Conservation (phyloP, 2,113 vertebrate species). For the Crocuta crocuta region DNA sequence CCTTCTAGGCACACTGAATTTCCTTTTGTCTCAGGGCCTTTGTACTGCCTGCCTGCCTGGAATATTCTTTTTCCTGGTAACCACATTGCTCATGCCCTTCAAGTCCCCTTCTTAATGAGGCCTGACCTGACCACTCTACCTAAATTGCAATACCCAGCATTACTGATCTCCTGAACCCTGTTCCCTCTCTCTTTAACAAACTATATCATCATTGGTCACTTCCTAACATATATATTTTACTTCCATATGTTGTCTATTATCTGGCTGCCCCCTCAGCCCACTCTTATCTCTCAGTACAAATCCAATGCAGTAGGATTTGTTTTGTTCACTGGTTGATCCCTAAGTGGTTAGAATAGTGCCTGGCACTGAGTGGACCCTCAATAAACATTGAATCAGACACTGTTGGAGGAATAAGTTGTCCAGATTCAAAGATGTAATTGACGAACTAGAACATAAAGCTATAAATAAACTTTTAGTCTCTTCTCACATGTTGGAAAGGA, state of each 20-base stretch:
- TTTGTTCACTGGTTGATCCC: background rate
- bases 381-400: constrained; percentile 11
- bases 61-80: background rate
- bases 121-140: background rate
- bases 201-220: background rate
- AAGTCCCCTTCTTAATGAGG: background rate
- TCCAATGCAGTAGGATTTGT: background rate
- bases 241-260: background rate
- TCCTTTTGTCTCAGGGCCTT: background rate
- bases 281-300: background rate
- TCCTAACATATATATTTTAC: constrained; percentile 9
- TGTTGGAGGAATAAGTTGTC: background rate
- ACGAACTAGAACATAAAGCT: background rate
- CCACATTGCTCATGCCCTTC: background rate
- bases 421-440: constrained; percentile 10
- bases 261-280: background rate
- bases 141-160: background rate
- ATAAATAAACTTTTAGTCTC: background rate
- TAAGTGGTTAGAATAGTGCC: background rate
- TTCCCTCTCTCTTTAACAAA: background rate
- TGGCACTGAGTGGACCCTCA: background rate
- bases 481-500: background rate
- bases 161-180: background rate
- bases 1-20: background rate
- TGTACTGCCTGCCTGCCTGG: background rate